Conservation (phyloP, 2,113 vertebrate species). For the Cavia porcellus region DNA sequence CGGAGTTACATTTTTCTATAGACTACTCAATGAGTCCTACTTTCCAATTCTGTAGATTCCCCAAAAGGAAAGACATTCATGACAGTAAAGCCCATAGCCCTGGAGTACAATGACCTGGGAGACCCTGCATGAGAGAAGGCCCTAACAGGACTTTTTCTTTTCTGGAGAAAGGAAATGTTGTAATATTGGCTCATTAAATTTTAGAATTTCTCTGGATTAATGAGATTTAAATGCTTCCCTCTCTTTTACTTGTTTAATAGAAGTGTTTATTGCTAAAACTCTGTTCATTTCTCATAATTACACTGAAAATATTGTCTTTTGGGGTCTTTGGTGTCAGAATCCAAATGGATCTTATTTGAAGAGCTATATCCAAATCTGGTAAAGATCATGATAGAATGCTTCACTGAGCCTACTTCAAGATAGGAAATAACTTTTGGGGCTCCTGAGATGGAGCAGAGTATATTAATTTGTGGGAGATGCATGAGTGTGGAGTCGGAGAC, state of each 20-base stretch:
- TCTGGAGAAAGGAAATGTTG: background rate
- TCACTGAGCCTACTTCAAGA: background rate
- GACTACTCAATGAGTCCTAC: background rate
- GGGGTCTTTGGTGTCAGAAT: background rate
- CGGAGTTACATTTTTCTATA: background rate
- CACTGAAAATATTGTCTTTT: background rate
- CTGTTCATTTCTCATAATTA: background rate
- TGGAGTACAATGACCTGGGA: background rate
- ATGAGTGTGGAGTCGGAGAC: background rate
- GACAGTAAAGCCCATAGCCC: fast-evolving
- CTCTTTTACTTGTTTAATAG: background rate
- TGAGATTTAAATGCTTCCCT: background rate
- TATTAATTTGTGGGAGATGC: background rate
- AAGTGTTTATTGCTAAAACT: background rate
- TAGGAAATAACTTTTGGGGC: background rate
- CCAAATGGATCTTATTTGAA: background rate
- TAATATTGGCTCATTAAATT: background rate
- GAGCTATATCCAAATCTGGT: background rate
- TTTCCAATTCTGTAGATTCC: background rate
- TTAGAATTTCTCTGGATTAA: background rate
- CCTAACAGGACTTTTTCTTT: background rate
- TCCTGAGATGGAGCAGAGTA: background rate
- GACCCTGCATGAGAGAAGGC: fast-evolving
- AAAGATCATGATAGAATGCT: background rate
- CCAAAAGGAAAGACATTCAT: background rate